A percentile compares a stretch with the other conserved stretches of the same genome.
phyloP scores from a whole-genome alignment of 2,797 vertebrate species.

The Melanitta fusca region DNA sequence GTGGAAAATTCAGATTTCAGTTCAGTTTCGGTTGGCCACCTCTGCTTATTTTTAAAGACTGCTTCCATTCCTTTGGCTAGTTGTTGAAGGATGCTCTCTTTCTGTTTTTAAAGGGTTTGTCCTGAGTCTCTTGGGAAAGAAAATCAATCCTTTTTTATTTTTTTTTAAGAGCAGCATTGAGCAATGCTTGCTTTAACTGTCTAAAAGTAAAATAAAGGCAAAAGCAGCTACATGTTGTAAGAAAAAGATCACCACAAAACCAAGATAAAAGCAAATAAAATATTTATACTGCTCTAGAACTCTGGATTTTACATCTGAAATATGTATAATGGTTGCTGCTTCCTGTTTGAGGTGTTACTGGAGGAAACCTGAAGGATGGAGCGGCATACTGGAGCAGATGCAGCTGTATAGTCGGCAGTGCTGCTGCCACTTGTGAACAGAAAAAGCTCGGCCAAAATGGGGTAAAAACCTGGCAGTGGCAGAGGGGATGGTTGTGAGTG shows the following conservation, averaged over 20 bases:
- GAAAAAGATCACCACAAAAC: not conserved
- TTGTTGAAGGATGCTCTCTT: not conserved
- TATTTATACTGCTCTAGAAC: not conserved
- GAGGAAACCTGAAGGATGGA: not conserved
- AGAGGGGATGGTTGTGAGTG: not conserved
- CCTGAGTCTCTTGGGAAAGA: not conserved
- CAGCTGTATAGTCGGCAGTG: accelerated
- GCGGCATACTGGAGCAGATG: not conserved
- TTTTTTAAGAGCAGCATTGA: not conserved
- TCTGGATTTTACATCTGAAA: not conserved
- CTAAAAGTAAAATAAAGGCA: too few species aligned
- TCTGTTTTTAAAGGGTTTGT: not conserved
- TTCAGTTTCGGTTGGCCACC: not conserved
- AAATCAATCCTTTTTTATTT: accelerated
- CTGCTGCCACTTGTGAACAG: not conserved
- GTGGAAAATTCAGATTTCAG: not conserved
- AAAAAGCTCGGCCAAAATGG: not conserved
- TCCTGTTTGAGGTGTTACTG: not conserved
- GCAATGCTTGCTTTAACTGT: not conserved
- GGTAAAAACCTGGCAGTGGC: not conserved
- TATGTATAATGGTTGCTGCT: not conserved
- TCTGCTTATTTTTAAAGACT: not conserved
- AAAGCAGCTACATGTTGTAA: not conserved
- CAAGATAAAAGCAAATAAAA: not conserved
- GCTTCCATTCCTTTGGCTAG: not conserved